phyloP scores from a whole-genome alignment of 2,113 vertebrate species.

The Spea multiplicata region DNA sequence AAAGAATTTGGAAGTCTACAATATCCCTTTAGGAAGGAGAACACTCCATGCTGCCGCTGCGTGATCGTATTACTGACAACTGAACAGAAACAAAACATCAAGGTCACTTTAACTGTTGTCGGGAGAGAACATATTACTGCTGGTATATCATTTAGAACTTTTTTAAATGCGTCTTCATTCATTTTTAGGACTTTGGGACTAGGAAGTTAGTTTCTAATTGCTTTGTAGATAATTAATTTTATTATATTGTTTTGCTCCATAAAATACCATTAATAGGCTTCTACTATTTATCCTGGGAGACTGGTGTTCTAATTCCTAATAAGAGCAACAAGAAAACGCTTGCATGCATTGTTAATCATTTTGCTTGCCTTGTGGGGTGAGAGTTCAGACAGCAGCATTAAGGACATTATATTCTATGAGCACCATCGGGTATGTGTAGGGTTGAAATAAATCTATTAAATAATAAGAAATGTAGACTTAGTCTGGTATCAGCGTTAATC shows the following conservation, averaged over 20 bases:
- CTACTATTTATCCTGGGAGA: neutral
- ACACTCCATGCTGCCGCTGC: too few relatives aligned
- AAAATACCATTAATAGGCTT: conserved; percentile 14
- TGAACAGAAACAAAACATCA: neutral
- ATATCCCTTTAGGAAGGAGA: too few relatives aligned
- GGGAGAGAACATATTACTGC: neutral
- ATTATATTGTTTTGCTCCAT: conserved; percentile 24
- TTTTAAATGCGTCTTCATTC: conserved; percentile 4
- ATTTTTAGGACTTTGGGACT: neutral
- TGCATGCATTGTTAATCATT: neutral
- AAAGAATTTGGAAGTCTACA: too few relatives aligned
- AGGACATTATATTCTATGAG: too few relatives aligned
- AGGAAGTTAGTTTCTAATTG: conserved; percentile 19
- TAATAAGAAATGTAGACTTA: too few relatives aligned
- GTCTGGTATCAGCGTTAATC: too few relatives aligned
- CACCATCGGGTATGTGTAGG: too few relatives aligned
- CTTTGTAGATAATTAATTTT: conserved; percentile 17
- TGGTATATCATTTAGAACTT: neutral
- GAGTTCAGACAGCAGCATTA: too few relatives aligned
- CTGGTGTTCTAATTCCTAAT: neutral
- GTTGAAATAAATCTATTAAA: too few relatives aligned
- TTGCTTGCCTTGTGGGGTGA: too few relatives aligned
- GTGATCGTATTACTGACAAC: too few relatives aligned
- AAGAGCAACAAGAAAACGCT: neutral
- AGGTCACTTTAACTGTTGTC: neutral